phyloP scores from a whole-genome alignment of 1,140 invertebrate genomes.

The Propsilocerus akamusi region DNA sequence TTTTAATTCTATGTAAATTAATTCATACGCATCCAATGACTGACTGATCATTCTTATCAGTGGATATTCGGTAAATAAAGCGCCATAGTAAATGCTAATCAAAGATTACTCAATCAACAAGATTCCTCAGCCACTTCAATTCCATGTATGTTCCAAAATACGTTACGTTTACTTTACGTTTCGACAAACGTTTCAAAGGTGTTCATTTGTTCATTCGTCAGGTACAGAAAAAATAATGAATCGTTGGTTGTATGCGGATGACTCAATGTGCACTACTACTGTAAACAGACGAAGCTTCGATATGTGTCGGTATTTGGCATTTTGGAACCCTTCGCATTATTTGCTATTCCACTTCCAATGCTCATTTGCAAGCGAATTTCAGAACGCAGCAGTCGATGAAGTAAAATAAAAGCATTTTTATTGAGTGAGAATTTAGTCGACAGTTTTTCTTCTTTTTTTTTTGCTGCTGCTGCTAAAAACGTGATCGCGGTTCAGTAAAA shows the following conservation, averaged over 20 bases:
- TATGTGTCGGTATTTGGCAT: not conserved
- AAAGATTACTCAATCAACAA: no score
- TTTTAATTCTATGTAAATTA: no score
- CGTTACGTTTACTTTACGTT: no score
- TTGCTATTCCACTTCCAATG: not conserved
- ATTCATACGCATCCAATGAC: no score
- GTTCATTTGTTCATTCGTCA: not conserved
- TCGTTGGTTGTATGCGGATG: not conserved
- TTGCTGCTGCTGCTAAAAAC: no score
- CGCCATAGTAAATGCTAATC: no score
- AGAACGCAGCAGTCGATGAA: not conserved
- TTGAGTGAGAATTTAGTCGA: not conserved
- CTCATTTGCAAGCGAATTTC: not conserved
- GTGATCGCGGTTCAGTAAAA: no score
- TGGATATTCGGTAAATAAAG: no score
- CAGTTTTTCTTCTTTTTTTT: not conserved
- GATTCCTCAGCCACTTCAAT: no score
- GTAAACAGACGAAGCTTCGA: not conserved
- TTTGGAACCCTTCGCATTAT: not conserved
- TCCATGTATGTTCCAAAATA: no score
- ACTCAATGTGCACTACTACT: not conserved
- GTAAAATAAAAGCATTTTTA: not conserved
- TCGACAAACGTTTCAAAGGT: no score
- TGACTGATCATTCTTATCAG: no score
- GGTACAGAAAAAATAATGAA: not conserved